A percentile compares a stretch with the other conserved stretches of the same genome.
These are phyloP conservation scores for Pycnomerus fuliginosus DNA, from an alignment of 2,888 invertebrate genomes.

Conservation along the genomic window DNA sequence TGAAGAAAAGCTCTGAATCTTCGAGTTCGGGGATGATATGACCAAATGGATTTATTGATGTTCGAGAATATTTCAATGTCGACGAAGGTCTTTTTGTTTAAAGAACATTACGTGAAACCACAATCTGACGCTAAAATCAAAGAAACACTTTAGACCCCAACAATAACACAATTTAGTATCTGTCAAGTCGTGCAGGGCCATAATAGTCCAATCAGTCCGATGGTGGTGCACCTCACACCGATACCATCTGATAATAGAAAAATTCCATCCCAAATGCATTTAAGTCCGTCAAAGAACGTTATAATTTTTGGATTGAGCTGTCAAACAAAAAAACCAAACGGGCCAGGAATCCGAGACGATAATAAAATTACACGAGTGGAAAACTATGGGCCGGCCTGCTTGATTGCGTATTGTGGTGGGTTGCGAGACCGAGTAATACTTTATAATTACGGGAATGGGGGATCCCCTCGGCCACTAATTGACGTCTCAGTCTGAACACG, in stretches of 20 bases:
- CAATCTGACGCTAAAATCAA: constrained; percentile 23
- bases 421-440: constrained; percentile 30
- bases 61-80: too few species aligned
- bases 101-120: too few species aligned
- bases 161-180: constrained; percentile 33
- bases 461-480: constrained; percentile 15
- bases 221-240: constrained; percentile 28
- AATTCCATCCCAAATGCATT: constrained; percentile 30
- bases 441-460: constrained; percentile 34
- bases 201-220: constrained; percentile 34
- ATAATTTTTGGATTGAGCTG: constrained; percentile 28
- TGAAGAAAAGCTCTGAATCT: too few species aligned
- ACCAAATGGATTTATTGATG: too few species aligned
- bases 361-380: constrained; percentile 39
- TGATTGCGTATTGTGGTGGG: constrained; percentile 42
- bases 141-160: constrained; percentile 19
- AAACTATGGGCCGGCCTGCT: constrained; percentile 28
- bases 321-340: constrained; percentile 13
- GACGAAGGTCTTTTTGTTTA: too few species aligned
- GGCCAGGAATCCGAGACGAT: constrained; percentile 16
- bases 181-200: constrained; percentile 29
- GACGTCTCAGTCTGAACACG: constrained; percentile 16
- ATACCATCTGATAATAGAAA: constrained; percentile 35
- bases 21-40: too few species aligned
- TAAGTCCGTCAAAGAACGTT: constrained; percentile 9